These are phyloP conservation scores for Todiramphus chloris DNA, from an alignment of 2,113 vertebrate genomes.

Conservation along the genomic window DNA sequence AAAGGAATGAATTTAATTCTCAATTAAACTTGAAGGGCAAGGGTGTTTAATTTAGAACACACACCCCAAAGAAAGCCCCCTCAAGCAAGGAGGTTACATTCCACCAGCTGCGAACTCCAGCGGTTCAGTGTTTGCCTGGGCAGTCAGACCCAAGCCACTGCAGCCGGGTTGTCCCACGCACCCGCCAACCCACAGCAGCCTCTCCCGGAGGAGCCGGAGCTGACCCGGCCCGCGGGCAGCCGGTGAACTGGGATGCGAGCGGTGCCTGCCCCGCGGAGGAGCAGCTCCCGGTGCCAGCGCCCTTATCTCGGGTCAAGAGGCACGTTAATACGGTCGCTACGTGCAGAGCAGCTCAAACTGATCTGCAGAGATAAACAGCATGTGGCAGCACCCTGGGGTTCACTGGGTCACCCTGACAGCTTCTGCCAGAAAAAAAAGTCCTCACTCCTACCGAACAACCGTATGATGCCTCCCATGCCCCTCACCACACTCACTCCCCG, in stretches of 20 bases:
- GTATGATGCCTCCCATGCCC: background rate
- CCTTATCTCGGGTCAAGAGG: background rate
- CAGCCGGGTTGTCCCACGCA: background rate
- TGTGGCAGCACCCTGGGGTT: background rate
- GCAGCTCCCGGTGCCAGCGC: background rate
- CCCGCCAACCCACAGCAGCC: background rate
- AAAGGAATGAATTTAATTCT: background rate
- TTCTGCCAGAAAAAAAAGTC: background rate
- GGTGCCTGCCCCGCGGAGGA: background rate
- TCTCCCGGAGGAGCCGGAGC: background rate
- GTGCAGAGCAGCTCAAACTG: background rate
- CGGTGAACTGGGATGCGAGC: background rate
- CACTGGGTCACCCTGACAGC: background rate
- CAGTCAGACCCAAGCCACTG: background rate
- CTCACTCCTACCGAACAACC: background rate
- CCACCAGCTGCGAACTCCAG: background rate
- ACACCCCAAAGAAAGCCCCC: too few species aligned
- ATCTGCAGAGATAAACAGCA: background rate
- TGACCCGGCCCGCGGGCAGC: background rate
- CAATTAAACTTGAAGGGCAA: background rate
- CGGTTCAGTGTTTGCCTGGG: background rate
- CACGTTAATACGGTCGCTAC: accelerated
- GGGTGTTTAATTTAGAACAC: background rate
- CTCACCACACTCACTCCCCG: background rate
- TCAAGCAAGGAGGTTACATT: background rate